A percentile compares a stretch with the other conserved stretches of the same genome.
Conservation (phyloP, 2,888 invertebrate genomes). For the Mesoligia furuncula region DNA sequence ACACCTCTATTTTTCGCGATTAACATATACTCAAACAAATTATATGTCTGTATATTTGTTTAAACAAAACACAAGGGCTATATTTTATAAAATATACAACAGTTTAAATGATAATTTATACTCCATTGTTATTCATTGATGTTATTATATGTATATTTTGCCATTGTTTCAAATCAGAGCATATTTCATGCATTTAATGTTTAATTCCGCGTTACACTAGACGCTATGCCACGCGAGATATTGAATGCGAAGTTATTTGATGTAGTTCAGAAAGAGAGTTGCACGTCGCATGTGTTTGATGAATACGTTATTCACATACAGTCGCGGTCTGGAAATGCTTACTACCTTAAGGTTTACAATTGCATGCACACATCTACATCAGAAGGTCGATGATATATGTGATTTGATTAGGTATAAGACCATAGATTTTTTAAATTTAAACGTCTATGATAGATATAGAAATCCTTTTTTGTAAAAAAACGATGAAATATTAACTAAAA, state of each 20-base stretch:
- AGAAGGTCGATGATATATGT: neutral
- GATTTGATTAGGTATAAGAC: neutral
- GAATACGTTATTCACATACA: constrained; percentile 20
- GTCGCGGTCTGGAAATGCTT: neutral
- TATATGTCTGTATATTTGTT: constrained; percentile 76
- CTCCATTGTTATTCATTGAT: constrained; percentile 91
- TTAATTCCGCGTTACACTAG: constrained; percentile 76
- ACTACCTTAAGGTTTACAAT: neutral
- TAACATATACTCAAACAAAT: constrained; percentile 79
- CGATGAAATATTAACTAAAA: neutral
- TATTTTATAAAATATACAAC: constrained; percentile 90
- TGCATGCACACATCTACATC: neutral
- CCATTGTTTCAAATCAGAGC: constrained; percentile 91
- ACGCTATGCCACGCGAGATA: constrained; percentile 64
- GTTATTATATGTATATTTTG: constrained; percentile 91
- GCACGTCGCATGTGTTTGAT: constrained; percentile 20
- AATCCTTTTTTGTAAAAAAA: neutral
- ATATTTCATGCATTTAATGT: constrained; percentile 90
- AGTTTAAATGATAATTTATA: constrained; percentile 91
- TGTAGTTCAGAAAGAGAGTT: constrained; percentile 32
- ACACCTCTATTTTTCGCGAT: constrained; percentile 56
- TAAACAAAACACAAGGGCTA: constrained; percentile 85
- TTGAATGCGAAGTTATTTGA: constrained; percentile 29
- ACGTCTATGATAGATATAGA: neutral
- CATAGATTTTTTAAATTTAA: neutral